Evolutionary conservation across 2,113 vertebrate species (phyloP).

Genomic region (Entomyzon cyanotis): DNA sequence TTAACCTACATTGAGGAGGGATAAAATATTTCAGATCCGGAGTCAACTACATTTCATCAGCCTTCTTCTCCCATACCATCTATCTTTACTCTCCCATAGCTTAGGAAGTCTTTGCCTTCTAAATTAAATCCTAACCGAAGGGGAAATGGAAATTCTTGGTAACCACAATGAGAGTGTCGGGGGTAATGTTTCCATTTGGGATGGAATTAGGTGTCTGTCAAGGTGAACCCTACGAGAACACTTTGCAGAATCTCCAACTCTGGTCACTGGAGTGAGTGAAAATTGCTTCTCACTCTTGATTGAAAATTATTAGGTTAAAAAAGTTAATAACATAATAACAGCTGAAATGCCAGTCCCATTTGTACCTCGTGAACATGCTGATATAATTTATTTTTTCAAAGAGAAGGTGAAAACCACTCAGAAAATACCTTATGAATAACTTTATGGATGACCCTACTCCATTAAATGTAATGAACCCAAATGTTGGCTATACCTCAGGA

Average conservation of each 20-base stretch:
- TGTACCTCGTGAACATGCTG: slow-evolving; percentile 39
- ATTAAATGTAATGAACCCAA: slow-evolving; percentile 54
- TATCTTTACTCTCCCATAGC: slow-evolving; percentile 64
- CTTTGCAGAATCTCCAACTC: slow-evolving; percentile 20
- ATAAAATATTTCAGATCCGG: slow-evolving; percentile 75
- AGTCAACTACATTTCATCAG: slow-evolving; percentile 73
- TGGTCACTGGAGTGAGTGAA: slow-evolving; percentile 41
- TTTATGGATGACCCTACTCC: slow-evolving; percentile 24
- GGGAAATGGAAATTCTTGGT: slow-evolving; percentile 60
- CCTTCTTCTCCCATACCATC: slow-evolving; percentile 63
- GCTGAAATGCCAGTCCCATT: slow-evolving; percentile 56
- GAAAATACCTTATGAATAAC: slow-evolving; percentile 42
- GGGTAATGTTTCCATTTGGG: slow-evolving; percentile 43
- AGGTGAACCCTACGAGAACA: slow-evolving; percentile 1
- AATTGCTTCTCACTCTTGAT: slow-evolving; percentile 49
- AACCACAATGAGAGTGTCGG: background rate
- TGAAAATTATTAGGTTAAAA: slow-evolving; percentile 65
- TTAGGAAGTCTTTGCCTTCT: slow-evolving; percentile 63
- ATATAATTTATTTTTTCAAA: slow-evolving; percentile 51
- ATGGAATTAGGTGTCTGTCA: slow-evolving; percentile 41
- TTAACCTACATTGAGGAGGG: slow-evolving; percentile 72
- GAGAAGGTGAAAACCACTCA: slow-evolving; percentile 60
- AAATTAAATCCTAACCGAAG: slow-evolving; percentile 70
- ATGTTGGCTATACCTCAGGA: slow-evolving; percentile 43
- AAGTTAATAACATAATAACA: slow-evolving; percentile 63